These are phyloP conservation scores for Monopterus albus DNA, from an alignment of 2,113 vertebrate species.

Conservation along the genomic window DNA sequence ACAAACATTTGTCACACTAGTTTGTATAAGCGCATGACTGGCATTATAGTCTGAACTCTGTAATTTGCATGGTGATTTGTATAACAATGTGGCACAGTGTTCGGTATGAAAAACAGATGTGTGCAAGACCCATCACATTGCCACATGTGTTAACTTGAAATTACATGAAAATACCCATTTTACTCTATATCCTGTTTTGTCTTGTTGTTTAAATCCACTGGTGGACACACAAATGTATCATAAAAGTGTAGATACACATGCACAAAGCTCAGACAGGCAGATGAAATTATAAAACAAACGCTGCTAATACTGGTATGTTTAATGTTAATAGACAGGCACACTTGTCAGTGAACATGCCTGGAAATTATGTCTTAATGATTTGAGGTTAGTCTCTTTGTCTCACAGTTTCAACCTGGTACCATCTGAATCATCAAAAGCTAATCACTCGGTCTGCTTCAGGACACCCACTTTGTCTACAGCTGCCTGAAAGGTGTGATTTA, in stretches of 20 bases:
- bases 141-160: slow-evolving; percentile 3
- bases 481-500: background rate
- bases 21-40: slow-evolving; percentile 36
- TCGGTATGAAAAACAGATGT: slow-evolving; percentile 13
- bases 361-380: slow-evolving; percentile 26
- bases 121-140: background rate
- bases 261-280: background rate
- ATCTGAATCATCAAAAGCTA: slow-evolving; percentile 34
- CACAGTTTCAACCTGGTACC: background rate
- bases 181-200: background rate
- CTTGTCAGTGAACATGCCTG: background rate
- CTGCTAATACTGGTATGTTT: slow-evolving; percentile 5
- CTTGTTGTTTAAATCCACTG: background rate
- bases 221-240: background rate
- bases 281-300: slow-evolving; percentile 17
- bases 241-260: background rate
- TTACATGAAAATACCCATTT: background rate
- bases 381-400: slow-evolving; percentile 12
- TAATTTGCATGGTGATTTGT: slow-evolving; percentile 33
- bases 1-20: slow-evolving; percentile 39
- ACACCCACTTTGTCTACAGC: background rate
- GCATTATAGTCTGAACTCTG: slow-evolving; percentile 34
- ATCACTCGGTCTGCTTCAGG: slow-evolving; percentile 4
- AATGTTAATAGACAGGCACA: slow-evolving; percentile 7
- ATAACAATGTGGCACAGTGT: background rate